Evolutionary conservation across 2,888 invertebrate genomes (phyloP).

Genomic region (Amphipyra berbera): DNA sequence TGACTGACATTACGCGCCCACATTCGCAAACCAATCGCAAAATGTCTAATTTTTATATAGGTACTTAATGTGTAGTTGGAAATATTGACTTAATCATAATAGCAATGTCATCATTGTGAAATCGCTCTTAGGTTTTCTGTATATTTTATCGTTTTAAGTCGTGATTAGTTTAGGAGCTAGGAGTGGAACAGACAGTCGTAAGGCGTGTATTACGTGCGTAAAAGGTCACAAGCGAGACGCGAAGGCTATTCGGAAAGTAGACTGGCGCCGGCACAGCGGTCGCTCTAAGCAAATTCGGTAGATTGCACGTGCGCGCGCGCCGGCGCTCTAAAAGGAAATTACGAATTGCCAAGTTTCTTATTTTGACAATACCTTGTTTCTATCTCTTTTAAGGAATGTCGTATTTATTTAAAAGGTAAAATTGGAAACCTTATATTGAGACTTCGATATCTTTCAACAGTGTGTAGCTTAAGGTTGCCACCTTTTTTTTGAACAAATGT

Average conservation of each 20-base stretch:
- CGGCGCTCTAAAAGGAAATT: conserved; percentile 57
- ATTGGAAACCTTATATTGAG: too few relatives aligned
- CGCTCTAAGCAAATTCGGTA: conserved; percentile 84
- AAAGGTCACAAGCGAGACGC: conserved; percentile 88
- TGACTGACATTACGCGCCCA: conserved; percentile 51
- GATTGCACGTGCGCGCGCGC: conserved; percentile 65
- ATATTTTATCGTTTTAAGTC: conserved; percentile 54
- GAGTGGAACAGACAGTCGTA: conserved; percentile 73
- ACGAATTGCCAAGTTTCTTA: conserved; percentile 43
- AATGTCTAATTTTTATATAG: conserved; percentile 33
- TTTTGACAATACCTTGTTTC: conserved; percentile 42
- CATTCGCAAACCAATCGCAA: conserved; percentile 36
- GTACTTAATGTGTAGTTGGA: conserved; percentile 21
- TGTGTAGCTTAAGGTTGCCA: too few relatives aligned
- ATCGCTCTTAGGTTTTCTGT: conserved; percentile 57
- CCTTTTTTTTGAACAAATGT: too few relatives aligned
- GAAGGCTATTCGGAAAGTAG: conserved; percentile 88
- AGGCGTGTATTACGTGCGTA: conserved; percentile 79
- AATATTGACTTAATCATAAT: conserved; percentile 22
- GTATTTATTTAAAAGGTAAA: too few relatives aligned
- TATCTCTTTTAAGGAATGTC: conserved; percentile 24
- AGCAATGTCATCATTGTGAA: conserved; percentile 35
- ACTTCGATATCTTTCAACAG: too few relatives aligned
- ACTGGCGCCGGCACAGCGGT: conserved; percentile 79
- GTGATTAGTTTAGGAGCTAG: conserved; percentile 74